Conservation (phyloP, 1,140 invertebrate genomes). For the Thaumetopoea pityocampa region DNA sequence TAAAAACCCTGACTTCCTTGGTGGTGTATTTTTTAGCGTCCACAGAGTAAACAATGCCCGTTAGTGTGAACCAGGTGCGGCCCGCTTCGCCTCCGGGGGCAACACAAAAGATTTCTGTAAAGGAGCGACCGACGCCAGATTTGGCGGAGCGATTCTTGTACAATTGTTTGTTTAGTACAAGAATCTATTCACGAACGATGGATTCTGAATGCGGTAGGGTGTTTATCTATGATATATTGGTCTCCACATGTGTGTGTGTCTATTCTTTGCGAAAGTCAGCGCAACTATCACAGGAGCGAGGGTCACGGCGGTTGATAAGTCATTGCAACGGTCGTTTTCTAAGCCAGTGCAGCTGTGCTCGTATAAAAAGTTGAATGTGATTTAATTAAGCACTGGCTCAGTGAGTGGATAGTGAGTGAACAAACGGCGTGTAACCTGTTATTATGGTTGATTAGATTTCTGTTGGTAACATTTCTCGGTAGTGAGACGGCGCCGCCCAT, state of each 20-base stretch:
- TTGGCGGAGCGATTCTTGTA: conserved; percentile 51
- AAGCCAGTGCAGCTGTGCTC: conserved; percentile 45
- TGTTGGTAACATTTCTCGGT: conserved; percentile 74
- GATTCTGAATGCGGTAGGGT: conserved; percentile 33
- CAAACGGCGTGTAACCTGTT: conserved; percentile 72
- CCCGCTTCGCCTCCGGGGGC: conserved; percentile 39
- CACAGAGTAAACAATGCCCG: conserved; percentile 57
- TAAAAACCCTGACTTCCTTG: conserved; percentile 52
- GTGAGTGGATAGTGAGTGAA: conserved; percentile 58
- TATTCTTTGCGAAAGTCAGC: conserved; percentile 35
- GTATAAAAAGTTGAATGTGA: conserved; percentile 60
- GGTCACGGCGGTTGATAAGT: conserved; percentile 20
- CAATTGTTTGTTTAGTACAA: conserved; percentile 50
- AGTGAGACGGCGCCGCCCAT: conserved; percentile 67
- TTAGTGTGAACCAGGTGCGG: conserved; percentile 59
- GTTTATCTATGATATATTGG: conserved; percentile 64
- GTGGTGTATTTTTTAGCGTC: conserved; percentile 53
- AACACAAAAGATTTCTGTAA: conserved; percentile 67
- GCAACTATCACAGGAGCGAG: conserved; percentile 22
- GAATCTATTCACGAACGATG: conserved; percentile 52
- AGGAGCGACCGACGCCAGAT: conserved; percentile 48
- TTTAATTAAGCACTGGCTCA: conserved; percentile 71
- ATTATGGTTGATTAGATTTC: conserved; percentile 75
- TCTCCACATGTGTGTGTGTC: conserved; percentile 36
- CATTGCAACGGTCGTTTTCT: conserved; percentile 23